Evolutionary conservation across 2,797 vertebrate genomes (phyloP).

Genomic region (Cygnus olor): DNA sequence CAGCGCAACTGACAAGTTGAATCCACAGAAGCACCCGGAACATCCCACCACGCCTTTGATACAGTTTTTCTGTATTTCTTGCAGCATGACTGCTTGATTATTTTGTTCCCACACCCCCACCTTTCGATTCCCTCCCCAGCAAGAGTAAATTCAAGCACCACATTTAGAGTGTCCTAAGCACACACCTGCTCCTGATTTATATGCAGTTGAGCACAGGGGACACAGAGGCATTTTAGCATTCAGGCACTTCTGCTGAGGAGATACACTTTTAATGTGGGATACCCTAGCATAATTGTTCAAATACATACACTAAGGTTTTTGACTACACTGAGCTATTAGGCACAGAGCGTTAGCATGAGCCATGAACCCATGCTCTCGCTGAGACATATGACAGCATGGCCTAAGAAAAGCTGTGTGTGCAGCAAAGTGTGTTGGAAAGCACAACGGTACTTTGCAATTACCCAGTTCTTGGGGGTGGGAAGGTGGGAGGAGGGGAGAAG

Average conservation of each 20-base stretch:
- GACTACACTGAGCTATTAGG: neutral
- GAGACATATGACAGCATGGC: neutral
- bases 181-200: neutral
- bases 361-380: neutral
- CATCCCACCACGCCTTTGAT: neutral
- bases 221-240: neutral
- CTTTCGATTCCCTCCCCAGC: neutral
- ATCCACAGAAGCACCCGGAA: neutral
- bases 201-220: neutral
- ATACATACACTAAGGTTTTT: neutral
- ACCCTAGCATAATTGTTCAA: neutral
- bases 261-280: constrained; percentile 21
- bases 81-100: neutral
- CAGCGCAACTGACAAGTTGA: neutral
- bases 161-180: neutral
- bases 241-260: neutral
- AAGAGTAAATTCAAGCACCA: neutral
- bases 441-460: neutral
- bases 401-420: neutral
- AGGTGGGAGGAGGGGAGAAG: neutral
- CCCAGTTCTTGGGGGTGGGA: neutral
- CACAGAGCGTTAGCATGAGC: neutral
- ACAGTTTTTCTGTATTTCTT: neutral
- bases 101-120: neutral
- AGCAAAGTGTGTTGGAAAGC: neutral